Percentiles rank a stretch among this genome's conserved stretches.
Evolutionary conservation across 2,797 vertebrate genomes (phyloP).

Genomic region (Darevskia mixta): DNA sequence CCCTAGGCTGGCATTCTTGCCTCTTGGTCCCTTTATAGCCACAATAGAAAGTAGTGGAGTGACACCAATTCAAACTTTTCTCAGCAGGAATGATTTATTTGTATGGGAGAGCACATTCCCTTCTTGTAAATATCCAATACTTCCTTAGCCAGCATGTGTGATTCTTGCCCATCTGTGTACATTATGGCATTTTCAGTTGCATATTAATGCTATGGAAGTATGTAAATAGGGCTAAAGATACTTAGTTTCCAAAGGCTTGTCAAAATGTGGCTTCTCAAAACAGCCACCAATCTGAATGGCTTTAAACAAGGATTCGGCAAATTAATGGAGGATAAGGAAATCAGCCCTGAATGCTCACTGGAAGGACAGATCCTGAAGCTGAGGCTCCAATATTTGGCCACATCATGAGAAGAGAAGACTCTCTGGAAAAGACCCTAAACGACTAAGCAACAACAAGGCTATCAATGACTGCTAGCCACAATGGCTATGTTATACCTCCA

Average conservation of each 20-base stretch:
- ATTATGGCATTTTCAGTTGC: slow-evolving; percentile 49
- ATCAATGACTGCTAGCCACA: no score
- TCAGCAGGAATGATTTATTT: slow-evolving; percentile 47
- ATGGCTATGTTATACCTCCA: no score
- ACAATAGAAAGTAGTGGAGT: slow-evolving; percentile 4
- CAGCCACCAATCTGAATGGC: not conserved
- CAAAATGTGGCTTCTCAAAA: not conserved
- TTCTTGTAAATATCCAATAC: slow-evolving; percentile 48
- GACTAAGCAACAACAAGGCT: no score
- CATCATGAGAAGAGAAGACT: no score
- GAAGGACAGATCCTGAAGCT: no score
- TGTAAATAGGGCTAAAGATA: not conserved
- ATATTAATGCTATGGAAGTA: slow-evolving; percentile 16
- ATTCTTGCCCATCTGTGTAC: slow-evolving; percentile 11
- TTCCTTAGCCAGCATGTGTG: slow-evolving; percentile 24
- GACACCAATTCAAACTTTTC: slow-evolving; percentile 40
- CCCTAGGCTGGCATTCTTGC: slow-evolving; percentile 18
- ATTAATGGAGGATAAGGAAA: no score
- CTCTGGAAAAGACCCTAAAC: no score
- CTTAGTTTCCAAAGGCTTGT: not conserved
- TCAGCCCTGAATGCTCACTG: no score
- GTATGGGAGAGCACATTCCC: slow-evolving; percentile 26
- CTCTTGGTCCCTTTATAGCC: slow-evolving; percentile 39
- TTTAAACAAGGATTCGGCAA: no score
- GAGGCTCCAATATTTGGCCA: no score